Conservation (phyloP, 2,113 vertebrate genomes). For the Rhegmatorhina hoffmannsi region DNA sequence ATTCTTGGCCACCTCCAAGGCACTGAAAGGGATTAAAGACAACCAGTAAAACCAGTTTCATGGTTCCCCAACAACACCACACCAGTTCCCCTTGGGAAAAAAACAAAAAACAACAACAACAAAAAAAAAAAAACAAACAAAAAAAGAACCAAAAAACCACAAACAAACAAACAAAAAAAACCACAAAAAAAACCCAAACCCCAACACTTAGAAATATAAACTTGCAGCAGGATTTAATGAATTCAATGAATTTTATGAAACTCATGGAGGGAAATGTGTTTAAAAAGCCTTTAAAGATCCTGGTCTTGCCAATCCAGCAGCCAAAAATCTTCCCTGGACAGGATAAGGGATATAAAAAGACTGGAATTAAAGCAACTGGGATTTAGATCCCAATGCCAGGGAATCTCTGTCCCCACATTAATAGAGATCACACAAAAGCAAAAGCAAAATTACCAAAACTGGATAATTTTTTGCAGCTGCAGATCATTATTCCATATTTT, state of each 20-base stretch:
- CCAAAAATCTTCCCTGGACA: neutral
- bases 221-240: neutral
- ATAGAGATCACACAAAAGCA: neutral
- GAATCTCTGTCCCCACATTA: neutral
- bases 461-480: neutral
- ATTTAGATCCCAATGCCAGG: too few relatives aligned
- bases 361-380: neutral
- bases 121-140: neutral
- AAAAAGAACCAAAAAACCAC: too few relatives aligned
- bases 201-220: neutral
- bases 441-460: neutral
- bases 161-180: neutral
- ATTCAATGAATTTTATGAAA: neutral
- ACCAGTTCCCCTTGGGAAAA: rapidly evolving
- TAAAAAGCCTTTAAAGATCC: neutral
- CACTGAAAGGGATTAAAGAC: neutral
- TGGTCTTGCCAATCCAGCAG: neutral
- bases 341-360: neutral
- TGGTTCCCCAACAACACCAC: neutral
- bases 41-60: neutral
- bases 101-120: neutral
- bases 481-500: neutral
- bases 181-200: too few relatives aligned
- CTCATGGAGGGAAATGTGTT: neutral
- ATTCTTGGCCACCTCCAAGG: neutral